These are phyloP conservation scores for Odontocolon sp. DNA, from an alignment of 2,888 invertebrate genomes.

Conservation along the genomic window DNA sequence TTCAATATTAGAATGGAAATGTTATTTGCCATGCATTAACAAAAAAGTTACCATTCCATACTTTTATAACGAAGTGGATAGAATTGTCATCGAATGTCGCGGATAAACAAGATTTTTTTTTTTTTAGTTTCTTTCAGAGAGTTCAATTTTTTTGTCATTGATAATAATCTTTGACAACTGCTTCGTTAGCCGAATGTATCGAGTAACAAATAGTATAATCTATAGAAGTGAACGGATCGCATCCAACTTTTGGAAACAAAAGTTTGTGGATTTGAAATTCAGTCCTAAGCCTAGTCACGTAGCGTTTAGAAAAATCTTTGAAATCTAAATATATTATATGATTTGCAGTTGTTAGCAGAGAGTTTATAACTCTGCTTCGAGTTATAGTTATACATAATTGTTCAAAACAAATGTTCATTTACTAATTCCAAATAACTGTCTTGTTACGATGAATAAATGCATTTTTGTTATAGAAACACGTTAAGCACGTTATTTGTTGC, in stretches of 20 bases:
- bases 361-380: constrained; percentile 33
- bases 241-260: constrained; percentile 35
- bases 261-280: constrained; percentile 51
- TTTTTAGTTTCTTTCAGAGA: background rate
- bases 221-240: constrained; percentile 22
- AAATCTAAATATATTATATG: constrained; percentile 51
- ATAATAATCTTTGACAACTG: constrained; percentile 1
- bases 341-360: constrained; percentile 32
- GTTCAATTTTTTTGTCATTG: constrained; percentile 12
- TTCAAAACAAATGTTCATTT: constrained; percentile 34
- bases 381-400: constrained; percentile 50
- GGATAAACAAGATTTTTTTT: background rate
- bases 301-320: constrained; percentile 49
- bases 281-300: constrained; percentile 65
- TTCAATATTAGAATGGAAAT: background rate
- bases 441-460: constrained; percentile 56
- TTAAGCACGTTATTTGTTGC: background rate
- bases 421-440: constrained; percentile 46
- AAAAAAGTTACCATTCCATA: constrained; percentile 47
- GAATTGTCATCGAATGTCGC: constrained; percentile 24
- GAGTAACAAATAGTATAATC: constrained; percentile 34
- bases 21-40: constrained; percentile 30
- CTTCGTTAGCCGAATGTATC: constrained; percentile 5
- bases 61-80: constrained; percentile 33
- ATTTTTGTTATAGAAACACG: constrained; percentile 52